Evolutionary conservation across 2,113 vertebrate genomes (phyloP).

Genomic region (Melanerpes formicivorus): DNA sequence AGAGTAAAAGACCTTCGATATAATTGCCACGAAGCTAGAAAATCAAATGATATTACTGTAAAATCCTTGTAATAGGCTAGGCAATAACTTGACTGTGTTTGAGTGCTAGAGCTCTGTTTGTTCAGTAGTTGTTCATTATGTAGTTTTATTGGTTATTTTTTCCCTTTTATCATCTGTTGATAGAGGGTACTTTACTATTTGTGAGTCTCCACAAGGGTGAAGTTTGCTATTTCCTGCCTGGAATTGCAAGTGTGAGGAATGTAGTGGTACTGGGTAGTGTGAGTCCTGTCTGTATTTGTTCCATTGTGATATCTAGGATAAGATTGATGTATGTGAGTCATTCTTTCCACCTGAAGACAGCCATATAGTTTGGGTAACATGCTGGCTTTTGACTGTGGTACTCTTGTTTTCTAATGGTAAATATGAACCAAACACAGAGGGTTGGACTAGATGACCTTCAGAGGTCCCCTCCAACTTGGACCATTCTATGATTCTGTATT

Average conservation of each 20-base stretch:
- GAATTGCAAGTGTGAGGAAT: slow-evolving; percentile 32
- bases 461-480: too few relatives aligned
- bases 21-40: slow-evolving; percentile 49
- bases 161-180: slow-evolving; percentile 55
- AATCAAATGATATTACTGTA: slow-evolving; percentile 61
- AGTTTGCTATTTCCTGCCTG: slow-evolving; percentile 59
- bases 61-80: slow-evolving; percentile 56
- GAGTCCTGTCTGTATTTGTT: background rate
- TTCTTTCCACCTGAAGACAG: background rate
- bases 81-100: slow-evolving; percentile 53
- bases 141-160: slow-evolving; percentile 74
- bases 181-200: slow-evolving; percentile 70
- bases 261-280: background rate
- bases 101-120: slow-evolving; percentile 51
- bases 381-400: background rate
- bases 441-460: too few relatives aligned
- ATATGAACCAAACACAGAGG: background rate
- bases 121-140: slow-evolving; percentile 71
- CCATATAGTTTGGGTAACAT: background rate
- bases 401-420: background rate
- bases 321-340: background rate
- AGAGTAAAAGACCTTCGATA: slow-evolving; percentile 26
- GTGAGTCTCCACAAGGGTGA: slow-evolving; percentile 59
- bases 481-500: too few relatives aligned
- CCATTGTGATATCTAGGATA: background rate